Percentiles rank a stretch among this genome's conserved stretches.
These are phyloP conservation scores for Stichopus chloronotus DNA, from an alignment of 35 echinoderm and acorn worm genomes.

Conservation along the genomic window DNA sequence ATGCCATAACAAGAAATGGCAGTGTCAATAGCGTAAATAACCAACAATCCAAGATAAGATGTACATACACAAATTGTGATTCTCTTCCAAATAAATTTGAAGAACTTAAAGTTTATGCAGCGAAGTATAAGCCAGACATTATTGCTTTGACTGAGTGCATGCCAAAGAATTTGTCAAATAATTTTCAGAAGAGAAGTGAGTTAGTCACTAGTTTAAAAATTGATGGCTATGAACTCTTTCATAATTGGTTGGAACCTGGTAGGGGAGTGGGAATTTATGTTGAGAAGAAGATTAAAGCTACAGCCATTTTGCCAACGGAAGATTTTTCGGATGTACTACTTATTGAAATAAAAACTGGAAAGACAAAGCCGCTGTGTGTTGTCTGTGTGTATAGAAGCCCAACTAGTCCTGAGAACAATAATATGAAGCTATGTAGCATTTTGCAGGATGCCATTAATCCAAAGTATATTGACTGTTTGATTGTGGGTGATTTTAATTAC, in stretches of 20 bases:
- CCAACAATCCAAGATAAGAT: too few species aligned
- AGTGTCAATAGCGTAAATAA: too few species aligned
- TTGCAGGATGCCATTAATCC: neutral
- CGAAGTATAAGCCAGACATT: neutral
- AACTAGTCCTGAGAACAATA: slow-evolving; percentile 43
- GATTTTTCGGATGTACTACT: slow-evolving; percentile 26
- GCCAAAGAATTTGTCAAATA: neutral
- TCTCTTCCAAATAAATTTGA: slow-evolving; percentile 33
- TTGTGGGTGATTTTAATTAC: slow-evolving; percentile 35
- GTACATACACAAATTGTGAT: slow-evolving; percentile 41
- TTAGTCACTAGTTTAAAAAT: slow-evolving; percentile 35
- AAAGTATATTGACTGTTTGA: too few species aligned
- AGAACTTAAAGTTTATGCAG: slow-evolving; percentile 12
- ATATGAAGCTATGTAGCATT: neutral
- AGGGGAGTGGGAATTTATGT: slow-evolving; percentile 32
- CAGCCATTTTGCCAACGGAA: neutral
- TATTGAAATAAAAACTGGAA: neutral
- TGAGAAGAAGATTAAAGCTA: neutral
- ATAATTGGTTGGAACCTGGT: slow-evolving; percentile 31
- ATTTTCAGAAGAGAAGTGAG: neutral
- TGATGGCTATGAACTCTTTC: slow-evolving; percentile 17
- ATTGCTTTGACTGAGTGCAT: slow-evolving; percentile 48
- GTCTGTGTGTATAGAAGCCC: slow-evolving; percentile 40
- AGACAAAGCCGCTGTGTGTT: slow-evolving; percentile 3
- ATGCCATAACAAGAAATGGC: neutral